Conservation (phyloP, 1,140 invertebrate genomes). For the Physella acuta region DNA sequence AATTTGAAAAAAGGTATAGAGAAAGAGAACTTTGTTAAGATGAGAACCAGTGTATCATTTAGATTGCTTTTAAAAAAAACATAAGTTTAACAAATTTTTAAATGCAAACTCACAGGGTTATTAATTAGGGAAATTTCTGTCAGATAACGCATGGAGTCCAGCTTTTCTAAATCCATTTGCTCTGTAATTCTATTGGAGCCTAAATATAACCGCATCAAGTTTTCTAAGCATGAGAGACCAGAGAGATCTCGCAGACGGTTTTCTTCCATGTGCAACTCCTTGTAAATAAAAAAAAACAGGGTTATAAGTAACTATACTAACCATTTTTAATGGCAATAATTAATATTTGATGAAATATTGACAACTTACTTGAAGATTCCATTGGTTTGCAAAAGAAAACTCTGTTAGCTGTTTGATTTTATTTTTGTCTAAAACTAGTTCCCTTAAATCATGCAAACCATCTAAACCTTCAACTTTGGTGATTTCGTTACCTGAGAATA, state of each 20-base stretch:
- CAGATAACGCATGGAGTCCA: slow-evolving; percentile 48
- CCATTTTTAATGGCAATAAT: no score
- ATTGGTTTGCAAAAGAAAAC: slow-evolving; percentile 52
- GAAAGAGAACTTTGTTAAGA: no score
- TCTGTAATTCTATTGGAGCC: slow-evolving; percentile 60
- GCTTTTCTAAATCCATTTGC: slow-evolving; percentile 52
- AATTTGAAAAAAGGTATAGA: not conserved
- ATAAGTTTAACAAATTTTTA: not conserved
- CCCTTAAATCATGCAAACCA: slow-evolving; percentile 53
- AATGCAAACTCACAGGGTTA: slow-evolving; percentile 48
- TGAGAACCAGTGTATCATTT: not conserved
- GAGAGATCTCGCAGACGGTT: slow-evolving; percentile 54
- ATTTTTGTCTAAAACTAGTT: slow-evolving; percentile 60
- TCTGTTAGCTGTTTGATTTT: slow-evolving; percentile 57
- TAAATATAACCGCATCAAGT: slow-evolving; percentile 56
- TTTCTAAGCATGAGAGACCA: slow-evolving; percentile 49
- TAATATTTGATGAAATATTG: no score
- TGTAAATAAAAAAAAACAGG: slow-evolving; percentile 16
- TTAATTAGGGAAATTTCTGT: slow-evolving; percentile 55
- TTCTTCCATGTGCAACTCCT: slow-evolving; percentile 60
- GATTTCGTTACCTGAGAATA: slow-evolving; percentile 56
- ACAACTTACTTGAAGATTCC: slow-evolving; percentile 52
- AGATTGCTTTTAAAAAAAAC: not conserved
- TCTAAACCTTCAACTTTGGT: slow-evolving; percentile 57
- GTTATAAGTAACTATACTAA: no score